Percentiles rank a stretch among this genome's conserved stretches.
These are phyloP conservation scores for Zophobas atratus DNA, from an alignment of 1,140 invertebrate species.

Conservation along the genomic window DNA sequence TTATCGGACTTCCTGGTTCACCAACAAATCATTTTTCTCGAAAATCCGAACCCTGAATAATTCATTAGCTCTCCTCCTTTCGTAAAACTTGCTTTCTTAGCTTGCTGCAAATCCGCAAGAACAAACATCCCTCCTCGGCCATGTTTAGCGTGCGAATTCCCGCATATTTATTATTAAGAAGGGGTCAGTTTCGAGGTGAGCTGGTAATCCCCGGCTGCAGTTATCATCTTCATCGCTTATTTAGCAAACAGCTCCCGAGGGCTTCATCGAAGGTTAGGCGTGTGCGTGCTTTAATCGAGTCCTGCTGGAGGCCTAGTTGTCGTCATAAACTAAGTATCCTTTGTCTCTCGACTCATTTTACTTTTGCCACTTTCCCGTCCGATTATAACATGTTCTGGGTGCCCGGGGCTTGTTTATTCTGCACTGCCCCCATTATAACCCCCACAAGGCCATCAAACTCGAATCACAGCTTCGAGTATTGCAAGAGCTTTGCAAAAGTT, in stretches of 20 bases:
- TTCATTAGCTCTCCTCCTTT: no score
- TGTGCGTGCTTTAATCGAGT: constrained; percentile 31
- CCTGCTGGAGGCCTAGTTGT: constrained; percentile 27
- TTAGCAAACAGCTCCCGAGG: neutral
- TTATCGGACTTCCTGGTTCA: no score
- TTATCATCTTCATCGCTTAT: constrained; percentile 38
- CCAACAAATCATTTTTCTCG: no score
- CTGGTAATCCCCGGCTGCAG: neutral
- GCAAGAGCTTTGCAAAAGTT: constrained; percentile 5
- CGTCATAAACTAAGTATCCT: constrained; percentile 35
- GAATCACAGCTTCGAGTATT: constrained; percentile 27
- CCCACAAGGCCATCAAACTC: constrained; percentile 16
- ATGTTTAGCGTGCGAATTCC: no score
- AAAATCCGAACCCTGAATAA: no score
- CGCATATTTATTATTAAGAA: neutral
- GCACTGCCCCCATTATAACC: constrained; percentile 23
- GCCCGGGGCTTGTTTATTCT: constrained; percentile 28
- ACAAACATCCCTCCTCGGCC: no score
- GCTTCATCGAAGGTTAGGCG: constrained; percentile 17
- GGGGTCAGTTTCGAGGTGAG: neutral
- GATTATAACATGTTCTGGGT: constrained; percentile 32
- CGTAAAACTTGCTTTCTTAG: no score
- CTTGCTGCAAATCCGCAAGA: no score
- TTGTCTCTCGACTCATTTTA: constrained; percentile 38
- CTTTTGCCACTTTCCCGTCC: constrained; percentile 22